Conservation (phyloP, 2,113 vertebrate genomes). For the Prunella fulvescens region DNA sequence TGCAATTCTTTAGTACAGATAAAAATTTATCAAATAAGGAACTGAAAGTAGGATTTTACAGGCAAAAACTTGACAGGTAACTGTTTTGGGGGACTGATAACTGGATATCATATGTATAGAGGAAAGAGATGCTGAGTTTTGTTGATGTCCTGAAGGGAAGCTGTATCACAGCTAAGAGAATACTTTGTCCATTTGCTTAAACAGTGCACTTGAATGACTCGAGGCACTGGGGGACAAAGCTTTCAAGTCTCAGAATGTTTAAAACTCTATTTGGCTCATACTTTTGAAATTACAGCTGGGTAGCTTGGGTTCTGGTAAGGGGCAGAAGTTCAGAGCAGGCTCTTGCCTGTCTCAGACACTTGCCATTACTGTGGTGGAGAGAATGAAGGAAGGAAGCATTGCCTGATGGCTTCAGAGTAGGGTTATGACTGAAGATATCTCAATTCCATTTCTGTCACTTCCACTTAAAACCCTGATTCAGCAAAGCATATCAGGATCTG, state of each 20-base stretch:
- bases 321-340: not conserved
- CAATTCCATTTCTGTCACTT: constrained; percentile 22
- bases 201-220: not conserved
- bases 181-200: not conserved
- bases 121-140: not conserved
- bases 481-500: not conserved
- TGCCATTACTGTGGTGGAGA: not conserved
- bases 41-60: not conserved
- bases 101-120: not conserved
- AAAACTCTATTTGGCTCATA: not conserved
- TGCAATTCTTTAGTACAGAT: not conserved
- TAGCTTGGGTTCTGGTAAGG: not conserved
- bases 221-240: accelerated
- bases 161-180: not conserved
- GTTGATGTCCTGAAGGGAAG: not conserved
- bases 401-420: not conserved
- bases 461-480: constrained; percentile 37
- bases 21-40: not conserved
- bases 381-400: not conserved
- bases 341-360: not conserved
- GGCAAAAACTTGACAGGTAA: not conserved
- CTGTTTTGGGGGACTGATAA: not conserved
- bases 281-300: not conserved
- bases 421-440: not conserved
- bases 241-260: not conserved